A percentile compares a stretch with the other conserved stretches of the same genome.
Conservation (phyloP, 1,140 invertebrate species). For the Drosophila auraria region DNA sequence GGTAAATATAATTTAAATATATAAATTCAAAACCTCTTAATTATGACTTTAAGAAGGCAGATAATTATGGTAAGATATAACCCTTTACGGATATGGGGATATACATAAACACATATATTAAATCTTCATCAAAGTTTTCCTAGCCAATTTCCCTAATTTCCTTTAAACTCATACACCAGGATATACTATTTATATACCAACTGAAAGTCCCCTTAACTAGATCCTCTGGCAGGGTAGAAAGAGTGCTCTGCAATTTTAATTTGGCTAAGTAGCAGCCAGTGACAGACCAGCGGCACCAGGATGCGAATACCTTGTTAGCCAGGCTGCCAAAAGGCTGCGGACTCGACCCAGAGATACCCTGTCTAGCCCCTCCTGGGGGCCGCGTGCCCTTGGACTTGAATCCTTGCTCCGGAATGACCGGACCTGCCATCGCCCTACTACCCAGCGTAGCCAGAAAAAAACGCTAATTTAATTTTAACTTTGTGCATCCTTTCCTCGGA, state of each 20-base stretch:
- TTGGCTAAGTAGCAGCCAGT: constrained; percentile 77
- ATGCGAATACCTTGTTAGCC: constrained; percentile 48
- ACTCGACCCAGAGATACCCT: constrained; percentile 35
- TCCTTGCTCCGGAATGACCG: constrained; percentile 19
- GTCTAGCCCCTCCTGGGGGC: background rate
- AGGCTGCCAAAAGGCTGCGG: background rate
- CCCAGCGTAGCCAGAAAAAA: constrained; percentile 42
- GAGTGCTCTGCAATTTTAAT: constrained; percentile 70
- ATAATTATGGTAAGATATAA: background rate
- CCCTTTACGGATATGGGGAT: no score
- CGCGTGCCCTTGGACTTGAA: constrained; percentile 19
- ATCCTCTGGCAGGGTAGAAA: constrained; percentile 15
- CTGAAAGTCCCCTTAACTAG: no score
- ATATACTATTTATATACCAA: background rate
- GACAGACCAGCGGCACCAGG: constrained; percentile 52
- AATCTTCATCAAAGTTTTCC: background rate
- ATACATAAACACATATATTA: no score
- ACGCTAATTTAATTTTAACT: constrained; percentile 81
- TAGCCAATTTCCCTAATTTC: background rate
- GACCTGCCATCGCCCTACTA: constrained; percentile 10
- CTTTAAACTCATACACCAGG: no score
- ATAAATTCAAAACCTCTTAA: no score
- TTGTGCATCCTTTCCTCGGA: constrained; percentile 61
- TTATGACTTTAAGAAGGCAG: background rate
- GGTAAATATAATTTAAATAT: no score